These are phyloP conservation scores for Mobula hypostoma DNA, from an alignment of 2,113 vertebrate genomes.

Conservation along the genomic window DNA sequence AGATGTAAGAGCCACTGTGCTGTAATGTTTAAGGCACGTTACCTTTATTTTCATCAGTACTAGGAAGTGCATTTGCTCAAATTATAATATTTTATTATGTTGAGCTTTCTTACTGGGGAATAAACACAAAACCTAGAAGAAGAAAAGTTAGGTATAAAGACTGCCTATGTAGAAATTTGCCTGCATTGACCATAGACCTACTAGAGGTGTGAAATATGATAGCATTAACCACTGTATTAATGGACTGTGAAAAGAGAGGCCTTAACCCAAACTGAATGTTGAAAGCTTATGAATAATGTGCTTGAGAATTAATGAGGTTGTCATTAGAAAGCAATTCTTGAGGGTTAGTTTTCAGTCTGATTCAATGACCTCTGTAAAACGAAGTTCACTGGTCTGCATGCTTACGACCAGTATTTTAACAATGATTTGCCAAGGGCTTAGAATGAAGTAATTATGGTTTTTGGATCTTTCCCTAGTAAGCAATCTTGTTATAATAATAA, in stretches of 20 bases:
- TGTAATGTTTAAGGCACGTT: too few relatives aligned
- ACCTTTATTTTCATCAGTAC: too few relatives aligned
- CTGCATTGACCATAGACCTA: neutral
- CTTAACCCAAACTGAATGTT: neutral
- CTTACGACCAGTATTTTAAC: neutral
- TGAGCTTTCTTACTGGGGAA: neutral
- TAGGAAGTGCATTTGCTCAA: neutral
- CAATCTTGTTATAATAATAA: too few relatives aligned
- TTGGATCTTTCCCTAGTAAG: too few relatives aligned
- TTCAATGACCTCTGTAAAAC: neutral
- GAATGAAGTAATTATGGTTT: neutral
- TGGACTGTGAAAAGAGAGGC: neutral
- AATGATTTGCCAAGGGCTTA: neutral
- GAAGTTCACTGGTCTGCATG: neutral
- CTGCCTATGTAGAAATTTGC: neutral
- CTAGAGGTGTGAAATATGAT: constrained; percentile 13
- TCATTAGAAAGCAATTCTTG: neutral
- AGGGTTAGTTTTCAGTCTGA: neutral
- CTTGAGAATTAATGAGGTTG: neutral
- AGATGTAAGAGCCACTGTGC: neutral
- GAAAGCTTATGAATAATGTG: constrained; percentile 19
- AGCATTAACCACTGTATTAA: constrained; percentile 6
- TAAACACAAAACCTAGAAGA: neutral
- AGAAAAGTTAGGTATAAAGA: neutral
- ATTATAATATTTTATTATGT: neutral